Conservation (phyloP, 2,888 invertebrate genomes). For the Tetropium fuscum region DNA sequence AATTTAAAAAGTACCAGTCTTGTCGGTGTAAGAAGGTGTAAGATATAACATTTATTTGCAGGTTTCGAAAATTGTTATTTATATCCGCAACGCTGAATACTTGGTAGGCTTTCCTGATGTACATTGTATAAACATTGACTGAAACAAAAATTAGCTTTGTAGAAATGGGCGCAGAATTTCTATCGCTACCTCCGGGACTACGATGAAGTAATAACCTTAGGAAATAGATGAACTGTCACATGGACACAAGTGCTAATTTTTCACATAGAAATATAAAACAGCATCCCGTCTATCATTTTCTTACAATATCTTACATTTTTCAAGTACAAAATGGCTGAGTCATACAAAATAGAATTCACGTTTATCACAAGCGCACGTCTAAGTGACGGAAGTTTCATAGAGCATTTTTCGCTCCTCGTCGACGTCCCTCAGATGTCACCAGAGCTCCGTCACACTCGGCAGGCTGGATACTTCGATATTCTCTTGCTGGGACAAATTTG, state of each 20-base stretch:
- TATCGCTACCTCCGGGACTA: too few relatives aligned
- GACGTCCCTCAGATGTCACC: constrained; percentile 75
- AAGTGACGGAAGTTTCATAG: constrained; percentile 60
- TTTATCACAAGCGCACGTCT: constrained; percentile 50
- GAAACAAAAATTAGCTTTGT: too few relatives aligned
- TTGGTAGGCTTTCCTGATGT: too few relatives aligned
- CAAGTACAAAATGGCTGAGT: constrained; percentile 53
- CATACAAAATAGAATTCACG: constrained; percentile 53
- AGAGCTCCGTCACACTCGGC: constrained; percentile 75
- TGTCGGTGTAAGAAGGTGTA: too few relatives aligned
- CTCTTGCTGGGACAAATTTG: constrained; percentile 56
- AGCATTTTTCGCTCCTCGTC: constrained; percentile 67
- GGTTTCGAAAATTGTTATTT: too few relatives aligned
- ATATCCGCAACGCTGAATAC: too few relatives aligned
- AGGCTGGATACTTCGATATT: constrained; percentile 73
- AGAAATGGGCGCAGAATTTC: too few relatives aligned
- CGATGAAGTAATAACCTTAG: too few relatives aligned
- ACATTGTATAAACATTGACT: too few relatives aligned
- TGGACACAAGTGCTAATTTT: constrained; percentile 23
- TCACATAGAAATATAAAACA: constrained; percentile 37
- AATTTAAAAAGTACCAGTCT: too few relatives aligned
- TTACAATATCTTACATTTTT: constrained; percentile 47
- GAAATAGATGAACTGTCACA: constrained; percentile 21
- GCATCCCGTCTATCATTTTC: constrained; percentile 37
- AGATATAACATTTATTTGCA: too few relatives aligned